phyloP scores from a whole-genome alignment of 2,888 invertebrate species.

The Pecten maximus region DNA sequence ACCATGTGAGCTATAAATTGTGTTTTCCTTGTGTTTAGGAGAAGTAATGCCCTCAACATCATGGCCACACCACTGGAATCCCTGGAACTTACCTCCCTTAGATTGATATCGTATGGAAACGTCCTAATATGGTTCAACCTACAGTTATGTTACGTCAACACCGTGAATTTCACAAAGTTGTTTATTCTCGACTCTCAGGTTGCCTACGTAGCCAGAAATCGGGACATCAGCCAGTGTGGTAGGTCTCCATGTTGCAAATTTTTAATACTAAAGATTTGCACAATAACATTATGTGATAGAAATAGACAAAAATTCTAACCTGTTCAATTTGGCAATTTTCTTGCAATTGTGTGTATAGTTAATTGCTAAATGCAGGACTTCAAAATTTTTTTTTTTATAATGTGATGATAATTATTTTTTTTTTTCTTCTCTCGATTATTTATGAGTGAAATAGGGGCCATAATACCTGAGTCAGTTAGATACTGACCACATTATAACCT shows the following conservation, averaged over 20 bases:
- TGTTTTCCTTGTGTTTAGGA: constrained; percentile 44
- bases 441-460: no score
- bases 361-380: no score
- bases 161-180: constrained; percentile 27
- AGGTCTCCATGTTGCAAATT: neutral
- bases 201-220: neutral
- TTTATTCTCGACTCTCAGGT: neutral
- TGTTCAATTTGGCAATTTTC: no score
- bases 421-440: no score
- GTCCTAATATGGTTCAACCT: constrained; percentile 39
- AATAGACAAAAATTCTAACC: no score
- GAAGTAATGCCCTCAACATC: constrained; percentile 46
- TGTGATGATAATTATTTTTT: no score
- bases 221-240: neutral
- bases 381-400: no score
- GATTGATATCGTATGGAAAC: constrained; percentile 42
- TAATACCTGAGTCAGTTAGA: no score
- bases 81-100: constrained; percentile 47
- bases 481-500: no score
- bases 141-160: constrained; percentile 40
- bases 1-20: no score
- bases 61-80: constrained; percentile 46
- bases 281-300: no score
- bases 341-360: no score
- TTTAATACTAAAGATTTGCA: neutral